These are phyloP conservation scores for Lindbergichthys nudifrons DNA, from an alignment of 2,797 vertebrate species.

Conservation along the genomic window DNA sequence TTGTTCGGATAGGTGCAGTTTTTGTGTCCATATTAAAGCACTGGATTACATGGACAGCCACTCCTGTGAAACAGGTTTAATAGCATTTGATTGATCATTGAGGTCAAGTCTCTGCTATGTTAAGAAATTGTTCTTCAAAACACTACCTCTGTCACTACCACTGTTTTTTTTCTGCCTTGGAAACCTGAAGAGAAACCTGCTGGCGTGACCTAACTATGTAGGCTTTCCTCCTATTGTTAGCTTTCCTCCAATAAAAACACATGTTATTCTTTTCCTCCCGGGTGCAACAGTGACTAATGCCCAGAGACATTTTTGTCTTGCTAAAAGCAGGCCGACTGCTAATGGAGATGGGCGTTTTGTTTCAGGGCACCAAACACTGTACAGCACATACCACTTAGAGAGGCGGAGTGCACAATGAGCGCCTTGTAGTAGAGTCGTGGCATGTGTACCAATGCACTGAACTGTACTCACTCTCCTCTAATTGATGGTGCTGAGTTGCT, in stretches of 20 bases:
- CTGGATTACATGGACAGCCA: constrained; percentile 25
- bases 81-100: constrained; percentile 43
- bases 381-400: constrained; percentile 76
- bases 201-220: constrained; percentile 57
- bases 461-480: constrained; percentile 77
- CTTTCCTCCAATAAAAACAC: constrained; percentile 77
- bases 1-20: constrained; percentile 46
- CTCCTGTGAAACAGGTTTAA: constrained; percentile 41
- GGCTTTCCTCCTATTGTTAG: constrained; percentile 87
- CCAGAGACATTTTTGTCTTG: constrained; percentile 75
- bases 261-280: constrained; percentile 79
- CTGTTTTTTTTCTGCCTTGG: constrained; percentile 49
- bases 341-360: constrained; percentile 80
- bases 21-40: constrained; percentile 34
- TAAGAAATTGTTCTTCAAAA: constrained; percentile 60
- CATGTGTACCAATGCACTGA: constrained; percentile 76
- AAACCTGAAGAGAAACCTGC: constrained; percentile 67
- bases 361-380: constrained; percentile 73
- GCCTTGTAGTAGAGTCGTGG: constrained; percentile 78
- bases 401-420: constrained; percentile 79
- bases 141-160: constrained; percentile 28
- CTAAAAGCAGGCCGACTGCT: constrained; percentile 73
- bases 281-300: constrained; percentile 78
- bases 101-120: constrained; percentile 31
- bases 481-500: constrained; percentile 77